Evolutionary conservation across 1,140 invertebrate genomes (phyloP), one percentile per base, ranked within the genome.

Genomic region (Nephotettix cincticeps): DNA sequence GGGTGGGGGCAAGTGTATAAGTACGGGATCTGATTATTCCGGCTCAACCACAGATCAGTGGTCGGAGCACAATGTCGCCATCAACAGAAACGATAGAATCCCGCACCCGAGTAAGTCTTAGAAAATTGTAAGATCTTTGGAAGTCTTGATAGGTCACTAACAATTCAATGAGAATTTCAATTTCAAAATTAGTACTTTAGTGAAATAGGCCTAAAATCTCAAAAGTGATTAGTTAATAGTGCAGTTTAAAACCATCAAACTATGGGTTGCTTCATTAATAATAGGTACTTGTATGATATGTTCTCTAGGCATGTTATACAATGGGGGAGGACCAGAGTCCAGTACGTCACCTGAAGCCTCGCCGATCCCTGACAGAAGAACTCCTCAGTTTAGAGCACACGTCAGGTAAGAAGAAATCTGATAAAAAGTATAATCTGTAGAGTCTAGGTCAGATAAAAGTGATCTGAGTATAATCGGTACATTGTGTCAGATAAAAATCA

Each of bases 371-470:
- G 75, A 73, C 36, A 69, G 75, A 30, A 70, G 75, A 70, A 30
- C 65, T 36, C 71, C 67, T 17, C 74, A 69, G 23, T 63, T 67
- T 51, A 71, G 68, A 69, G 74, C 72, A 64, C 70, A 75, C 73
- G 71, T 74, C 71, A 76, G 75, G 75, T 76, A 75, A 74, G 74
- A 75, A 76, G 75, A 75, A 76, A 76, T 69, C 58, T n/a, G n/a
- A n/a, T n/a, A 75, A 36, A 36, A 36, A 36, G 32, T 36, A 36
- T n/a, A n/a, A n/a, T n/a, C n/a, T n/a, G n/a, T n/a, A n/a, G n/a
- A n/a, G n/a, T n/a, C n/a, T n/a, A n/a, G n/a, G n/a, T n/a, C n/a
- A n/a, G n/a, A n/a, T n/a, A n/a, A n/a, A n/a, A n/a, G n/a, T n/a
- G n/a, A n/a, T n/a, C n/a, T n/a, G n/a, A n/a, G n/a, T n/a, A n/a